phyloP scores from a whole-genome alignment of 1,140 invertebrate species.

The Pseudoatta argentina region DNA sequence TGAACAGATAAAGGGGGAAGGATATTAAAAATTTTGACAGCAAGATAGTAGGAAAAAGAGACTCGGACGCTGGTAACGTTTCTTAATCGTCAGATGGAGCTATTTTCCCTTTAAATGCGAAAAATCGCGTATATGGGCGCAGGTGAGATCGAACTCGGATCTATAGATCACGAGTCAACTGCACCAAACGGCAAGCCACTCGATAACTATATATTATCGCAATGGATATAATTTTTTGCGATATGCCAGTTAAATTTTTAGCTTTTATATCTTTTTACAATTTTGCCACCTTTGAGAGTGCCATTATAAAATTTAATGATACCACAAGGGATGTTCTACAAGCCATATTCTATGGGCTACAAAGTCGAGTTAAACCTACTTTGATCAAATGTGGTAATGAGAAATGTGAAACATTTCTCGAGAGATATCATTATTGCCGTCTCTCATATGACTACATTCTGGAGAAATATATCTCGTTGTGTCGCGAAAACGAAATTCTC shows the following conservation, averaged over 20 bases:
- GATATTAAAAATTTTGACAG: no score
- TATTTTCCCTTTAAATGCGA: no score
- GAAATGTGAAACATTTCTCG: slow-evolving; percentile 37
- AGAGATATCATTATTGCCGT: slow-evolving; percentile 37
- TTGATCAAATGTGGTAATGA: slow-evolving; percentile 44
- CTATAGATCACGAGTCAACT: no score
- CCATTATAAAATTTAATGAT: slow-evolving; percentile 53
- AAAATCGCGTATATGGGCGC: no score
- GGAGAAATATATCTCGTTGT: not conserved
- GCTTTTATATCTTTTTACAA: not conserved
- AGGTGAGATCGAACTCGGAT: no score
- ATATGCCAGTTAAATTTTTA: not conserved
- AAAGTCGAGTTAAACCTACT: slow-evolving; percentile 11
- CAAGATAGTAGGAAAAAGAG: no score
- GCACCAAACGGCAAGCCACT: no score
- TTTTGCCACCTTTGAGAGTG: not conserved
- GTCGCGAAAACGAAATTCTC: slow-evolving; percentile 11
- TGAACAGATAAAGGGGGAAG: no score
- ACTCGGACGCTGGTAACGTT: no score
- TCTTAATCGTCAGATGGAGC: no score
- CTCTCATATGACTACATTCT: slow-evolving; percentile 27
- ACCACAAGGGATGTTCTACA: not conserved
- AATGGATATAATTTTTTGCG: not conserved
- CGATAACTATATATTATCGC: no score
- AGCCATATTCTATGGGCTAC: not conserved